Conservation (phyloP, 1,140 invertebrate species). For the Cephus cinctus region DNA sequence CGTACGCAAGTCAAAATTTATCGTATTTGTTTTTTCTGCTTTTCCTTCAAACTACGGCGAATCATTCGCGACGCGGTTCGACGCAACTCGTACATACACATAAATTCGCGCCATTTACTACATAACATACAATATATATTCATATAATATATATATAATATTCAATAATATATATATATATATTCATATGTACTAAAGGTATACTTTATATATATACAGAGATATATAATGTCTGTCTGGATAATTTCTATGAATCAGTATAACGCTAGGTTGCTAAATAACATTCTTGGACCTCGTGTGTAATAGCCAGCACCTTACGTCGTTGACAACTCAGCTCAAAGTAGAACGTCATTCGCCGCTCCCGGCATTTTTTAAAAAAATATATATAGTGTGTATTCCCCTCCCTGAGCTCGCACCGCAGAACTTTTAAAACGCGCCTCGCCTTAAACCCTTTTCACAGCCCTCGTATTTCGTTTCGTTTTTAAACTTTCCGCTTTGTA, state of each 20-base stretch:
- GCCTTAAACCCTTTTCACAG: constrained; percentile 45
- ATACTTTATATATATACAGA: constrained; percentile 40
- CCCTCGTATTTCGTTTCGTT: constrained; percentile 46
- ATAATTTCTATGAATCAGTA: constrained; percentile 48
- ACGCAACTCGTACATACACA: constrained; percentile 51
- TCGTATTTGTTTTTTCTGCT: constrained; percentile 17
- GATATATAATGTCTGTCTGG: constrained; percentile 43
- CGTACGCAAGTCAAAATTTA: constrained; percentile 22
- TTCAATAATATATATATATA: constrained; percentile 36
- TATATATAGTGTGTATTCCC: constrained; percentile 39
- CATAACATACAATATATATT: constrained; percentile 55
- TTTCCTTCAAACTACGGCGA: no score
- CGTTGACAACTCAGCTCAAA: constrained; percentile 40
- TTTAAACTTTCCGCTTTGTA: not conserved
- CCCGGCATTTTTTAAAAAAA: constrained; percentile 31
- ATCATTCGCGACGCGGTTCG: constrained; percentile 22
- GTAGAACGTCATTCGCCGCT: constrained; percentile 32
- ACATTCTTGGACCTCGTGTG: constrained; percentile 55
- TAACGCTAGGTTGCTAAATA: constrained; percentile 54
- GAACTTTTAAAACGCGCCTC: constrained; percentile 21
- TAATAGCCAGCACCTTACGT: constrained; percentile 51
- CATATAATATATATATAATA: constrained; percentile 42
- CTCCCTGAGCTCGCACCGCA: constrained; percentile 43
- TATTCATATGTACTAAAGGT: constrained; percentile 31
- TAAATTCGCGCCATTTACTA: constrained; percentile 50